Evolutionary conservation across 2,113 vertebrate genomes (phyloP), one percentile per base, ranked within the genome.

Genomic region (Heliornis fulica): DNA sequence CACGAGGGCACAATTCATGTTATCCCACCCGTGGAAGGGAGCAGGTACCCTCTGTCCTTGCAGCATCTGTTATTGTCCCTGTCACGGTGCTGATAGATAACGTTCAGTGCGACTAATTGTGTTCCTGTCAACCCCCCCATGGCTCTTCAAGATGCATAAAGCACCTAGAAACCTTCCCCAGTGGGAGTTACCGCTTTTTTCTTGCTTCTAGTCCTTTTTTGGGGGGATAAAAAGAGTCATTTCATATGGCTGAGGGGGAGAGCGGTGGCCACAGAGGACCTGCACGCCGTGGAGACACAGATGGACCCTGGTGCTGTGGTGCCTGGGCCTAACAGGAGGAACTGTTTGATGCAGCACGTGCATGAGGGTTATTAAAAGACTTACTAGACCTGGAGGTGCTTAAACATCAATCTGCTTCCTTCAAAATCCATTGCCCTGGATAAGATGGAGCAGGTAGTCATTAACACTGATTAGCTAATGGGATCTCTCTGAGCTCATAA

Each of bases 241-340:
- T 8, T 71, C 23, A 4, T 21, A 1, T 59, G 66, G 19, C 3
- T 4, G 8, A 9, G 15, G 21, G 31, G 60, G 16, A 26, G 29
- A 50, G 53, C 1, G 0, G 32, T 32, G 17, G 53, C 41, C 16
- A 0, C 6, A 0, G 23, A n/a, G 53, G 9, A 22, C 40, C 36
- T 16, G 2, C 32, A 32, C 9, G 13, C 45, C 10, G 7, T 7
- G n/a, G 50, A 70, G 21, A 6, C 36, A 15, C 8, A 20, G 28
- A 13, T 7, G 29, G 56, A 65, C 51, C 59, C 84, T 53, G 20
- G 28, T 32, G 1, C 19, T 21, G n/a, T 6, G 5, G 9, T 36
- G 22, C 77, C 53, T 40, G 68, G 25, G 17, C 19, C 2, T 40
- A 13, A n/a, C 14, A 40, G 29, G 45, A 11, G 0, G 11, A 81